phyloP scores from a whole-genome alignment of 1,140 invertebrate species.

The Bombus breviceps region DNA sequence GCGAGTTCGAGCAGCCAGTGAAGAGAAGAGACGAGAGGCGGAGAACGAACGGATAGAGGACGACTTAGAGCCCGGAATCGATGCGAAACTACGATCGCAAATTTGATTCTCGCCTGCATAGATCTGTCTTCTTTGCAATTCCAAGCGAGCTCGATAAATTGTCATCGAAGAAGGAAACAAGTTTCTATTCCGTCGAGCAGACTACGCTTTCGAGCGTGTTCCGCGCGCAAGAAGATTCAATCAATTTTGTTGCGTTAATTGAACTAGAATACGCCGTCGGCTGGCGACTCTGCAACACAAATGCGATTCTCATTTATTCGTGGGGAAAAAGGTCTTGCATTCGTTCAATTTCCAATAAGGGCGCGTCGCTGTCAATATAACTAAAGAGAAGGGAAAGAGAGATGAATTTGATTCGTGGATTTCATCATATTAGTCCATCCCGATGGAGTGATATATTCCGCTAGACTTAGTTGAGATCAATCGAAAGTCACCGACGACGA shows the following conservation, averaged over 20 bases:
- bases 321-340: not conserved
- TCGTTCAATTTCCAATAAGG: not conserved
- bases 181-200: not conserved
- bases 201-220: not conserved
- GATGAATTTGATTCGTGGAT: not conserved
- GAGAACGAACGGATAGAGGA: not conserved
- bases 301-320: not conserved
- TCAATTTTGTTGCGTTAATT: slow-evolving; percentile 17
- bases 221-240: not conserved
- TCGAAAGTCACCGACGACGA: not conserved
- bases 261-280: not conserved
- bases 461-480: not conserved
- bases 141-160: slow-evolving; percentile 16
- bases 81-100: slow-evolving; percentile 36
- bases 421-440: not conserved
- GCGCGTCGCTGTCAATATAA: not conserved
- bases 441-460: not conserved
- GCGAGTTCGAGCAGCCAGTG: slow-evolving; percentile 14
- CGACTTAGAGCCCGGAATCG: slow-evolving; percentile 18
- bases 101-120: slow-evolving; percentile 32
- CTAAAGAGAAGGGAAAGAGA: not conserved
- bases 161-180: slow-evolving; percentile 38
- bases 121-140: slow-evolving; percentile 20
- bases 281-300: not conserved
- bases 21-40: not conserved